These are phyloP conservation scores for Penaeus vannamei DNA, from an alignment of 1,140 invertebrate genomes.

Conservation along the genomic window DNA sequence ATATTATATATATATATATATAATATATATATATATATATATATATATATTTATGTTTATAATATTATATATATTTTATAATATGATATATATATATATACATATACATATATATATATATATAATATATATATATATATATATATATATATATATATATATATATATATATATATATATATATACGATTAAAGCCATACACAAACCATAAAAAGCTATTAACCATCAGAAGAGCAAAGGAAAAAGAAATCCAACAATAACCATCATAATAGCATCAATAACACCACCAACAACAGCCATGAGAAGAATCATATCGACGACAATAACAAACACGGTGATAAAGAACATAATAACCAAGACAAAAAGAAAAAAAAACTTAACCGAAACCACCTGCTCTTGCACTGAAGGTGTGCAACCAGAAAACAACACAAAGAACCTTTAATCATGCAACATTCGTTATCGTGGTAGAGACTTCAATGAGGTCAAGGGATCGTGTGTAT, in stretches of 20 bases:
- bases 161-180: background rate
- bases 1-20: background rate
- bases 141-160: conserved; percentile 25
- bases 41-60: background rate
- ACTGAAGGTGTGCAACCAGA: too few relatives aligned
- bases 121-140: conserved; percentile 28
- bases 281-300: background rate
- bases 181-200: background rate
- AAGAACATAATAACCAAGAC: background rate
- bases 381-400: too few relatives aligned
- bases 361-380: background rate
- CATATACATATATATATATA: conserved; percentile 8
- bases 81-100: background rate
- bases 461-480: too few relatives aligned
- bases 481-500: too few relatives aligned
- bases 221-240: too few relatives aligned
- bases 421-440: too few relatives aligned
- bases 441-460: too few relatives aligned
- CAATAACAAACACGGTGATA: background rate
- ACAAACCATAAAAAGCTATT: too few relatives aligned
- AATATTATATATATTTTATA: background rate
- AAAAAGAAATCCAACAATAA: background rate
- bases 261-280: conserved; percentile 5
- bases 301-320: background rate
- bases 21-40: background rate